These are phyloP conservation scores for Lytechinus variegatus DNA, from an alignment of 35 echinoderm and acorn worm genomes.

Conservation along the genomic window DNA sequence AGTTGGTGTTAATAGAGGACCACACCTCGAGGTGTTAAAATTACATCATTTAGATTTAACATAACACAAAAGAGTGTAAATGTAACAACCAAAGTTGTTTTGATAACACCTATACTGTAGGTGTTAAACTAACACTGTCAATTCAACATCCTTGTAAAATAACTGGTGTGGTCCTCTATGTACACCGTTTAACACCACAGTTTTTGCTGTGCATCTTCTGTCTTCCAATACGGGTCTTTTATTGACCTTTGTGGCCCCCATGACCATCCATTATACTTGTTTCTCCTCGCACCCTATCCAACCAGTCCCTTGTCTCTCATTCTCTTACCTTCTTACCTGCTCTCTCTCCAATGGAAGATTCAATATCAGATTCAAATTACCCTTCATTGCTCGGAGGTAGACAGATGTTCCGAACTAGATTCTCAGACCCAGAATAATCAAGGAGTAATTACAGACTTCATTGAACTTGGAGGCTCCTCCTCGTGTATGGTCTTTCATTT, in stretches of 20 bases:
- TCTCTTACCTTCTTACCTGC: background rate
- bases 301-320: background rate
- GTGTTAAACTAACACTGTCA: too few species aligned
- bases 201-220: background rate
- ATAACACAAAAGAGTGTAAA: too few species aligned
- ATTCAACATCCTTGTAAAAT: too few species aligned
- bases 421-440: constrained; percentile 3
- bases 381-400: constrained; percentile 17
- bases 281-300: background rate
- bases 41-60: too few species aligned
- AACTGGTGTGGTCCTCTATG: too few species aligned
- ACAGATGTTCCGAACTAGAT: constrained; percentile 29
- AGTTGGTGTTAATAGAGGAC: too few species aligned
- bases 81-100: too few species aligned
- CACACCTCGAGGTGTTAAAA: too few species aligned
- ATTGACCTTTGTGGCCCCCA: background rate
- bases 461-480: background rate
- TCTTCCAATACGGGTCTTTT: background rate
- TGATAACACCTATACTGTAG: too few species aligned
- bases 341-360: background rate
- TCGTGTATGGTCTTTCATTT: background rate
- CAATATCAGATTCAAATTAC: background rate
- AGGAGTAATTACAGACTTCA: constrained; percentile 15
- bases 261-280: background rate
- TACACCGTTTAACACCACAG: too few species aligned